Percentiles rank a stretch among this genome's conserved stretches.
Evolutionary conservation across 2,888 invertebrate genomes (phyloP).

Genomic region (Cephus spinipes): DNA sequence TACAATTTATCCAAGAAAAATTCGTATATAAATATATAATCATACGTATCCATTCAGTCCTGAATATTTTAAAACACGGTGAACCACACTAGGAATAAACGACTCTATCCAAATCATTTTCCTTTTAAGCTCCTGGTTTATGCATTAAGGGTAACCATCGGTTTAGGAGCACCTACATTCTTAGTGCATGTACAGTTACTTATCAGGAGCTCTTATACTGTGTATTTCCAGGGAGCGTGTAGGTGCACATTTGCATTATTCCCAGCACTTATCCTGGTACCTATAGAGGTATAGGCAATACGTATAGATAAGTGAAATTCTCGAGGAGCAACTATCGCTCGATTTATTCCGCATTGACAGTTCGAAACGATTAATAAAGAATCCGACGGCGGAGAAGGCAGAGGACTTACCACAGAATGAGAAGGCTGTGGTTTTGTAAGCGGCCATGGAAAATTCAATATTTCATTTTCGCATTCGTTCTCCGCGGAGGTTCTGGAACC

Average conservation of each 20-base stretch:
- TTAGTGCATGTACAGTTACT: background rate
- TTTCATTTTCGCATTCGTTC: background rate
- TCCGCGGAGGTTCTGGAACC: background rate
- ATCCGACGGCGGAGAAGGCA: background rate
- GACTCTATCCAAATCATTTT: background rate
- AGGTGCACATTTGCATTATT: background rate
- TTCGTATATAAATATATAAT: background rate
- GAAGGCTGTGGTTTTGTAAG: background rate
- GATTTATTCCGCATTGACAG: background rate
- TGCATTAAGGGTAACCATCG: background rate
- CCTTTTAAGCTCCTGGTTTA: background rate
- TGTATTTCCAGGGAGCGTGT: background rate
- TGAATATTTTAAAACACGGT: background rate
- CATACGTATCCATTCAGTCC: background rate
- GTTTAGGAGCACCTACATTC: background rate
- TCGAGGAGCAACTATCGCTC: background rate
- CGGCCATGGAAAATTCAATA: background rate
- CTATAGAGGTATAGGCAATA: background rate
- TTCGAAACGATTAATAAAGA: background rate
- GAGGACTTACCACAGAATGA: background rate
- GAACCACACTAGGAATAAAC: background rate
- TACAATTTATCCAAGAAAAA: background rate
- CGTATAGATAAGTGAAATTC: background rate
- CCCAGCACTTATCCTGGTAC: background rate
- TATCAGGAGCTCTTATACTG: background rate